A percentile compares a stretch with the other conserved stretches of the same genome.
phyloP scores from a whole-genome alignment of 2,888 invertebrate species.

The Trissolcus japonicus region DNA sequence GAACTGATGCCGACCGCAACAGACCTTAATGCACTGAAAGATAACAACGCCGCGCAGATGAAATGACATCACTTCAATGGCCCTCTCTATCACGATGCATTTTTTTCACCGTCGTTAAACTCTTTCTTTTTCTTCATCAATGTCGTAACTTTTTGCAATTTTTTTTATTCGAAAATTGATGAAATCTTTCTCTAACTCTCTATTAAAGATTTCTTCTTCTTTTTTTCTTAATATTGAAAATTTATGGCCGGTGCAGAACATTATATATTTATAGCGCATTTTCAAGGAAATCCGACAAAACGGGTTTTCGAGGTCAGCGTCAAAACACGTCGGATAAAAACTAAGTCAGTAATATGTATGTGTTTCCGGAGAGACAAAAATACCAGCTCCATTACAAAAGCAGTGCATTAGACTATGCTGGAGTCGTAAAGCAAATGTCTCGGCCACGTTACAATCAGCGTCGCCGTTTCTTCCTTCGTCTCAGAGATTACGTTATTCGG shows the following conservation, averaged over 20 bases:
- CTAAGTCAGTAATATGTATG: constrained; percentile 2
- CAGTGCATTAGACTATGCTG: constrained; percentile 30
- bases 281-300: too few relatives aligned
- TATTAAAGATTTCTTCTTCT: too few relatives aligned
- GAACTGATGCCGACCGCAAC: constrained; percentile 49
- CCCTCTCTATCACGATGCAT: constrained; percentile 38
- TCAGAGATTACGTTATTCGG: constrained; percentile 42
- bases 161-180: too few relatives aligned
- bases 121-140: background rate
- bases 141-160: constrained; percentile 2
- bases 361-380: constrained; percentile 8
- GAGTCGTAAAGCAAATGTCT: constrained; percentile 44
- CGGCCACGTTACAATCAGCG: constrained; percentile 43
- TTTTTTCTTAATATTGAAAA: too few relatives aligned
- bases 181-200: too few relatives aligned
- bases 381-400: constrained; percentile 33
- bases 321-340: constrained; percentile 1
- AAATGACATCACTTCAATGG: constrained; percentile 65
- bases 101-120: constrained; percentile 36
- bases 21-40: constrained; percentile 60
- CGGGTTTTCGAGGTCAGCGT: too few relatives aligned
- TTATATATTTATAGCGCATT: too few relatives aligned
- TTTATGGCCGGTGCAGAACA: background rate
- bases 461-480: constrained; percentile 26
- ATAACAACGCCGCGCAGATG: constrained; percentile 68